A percentile compares a stretch with the other conserved stretches of the same genome.
Conservation (phyloP, 2,888 invertebrate species). For the Tortricodes alternella region DNA sequence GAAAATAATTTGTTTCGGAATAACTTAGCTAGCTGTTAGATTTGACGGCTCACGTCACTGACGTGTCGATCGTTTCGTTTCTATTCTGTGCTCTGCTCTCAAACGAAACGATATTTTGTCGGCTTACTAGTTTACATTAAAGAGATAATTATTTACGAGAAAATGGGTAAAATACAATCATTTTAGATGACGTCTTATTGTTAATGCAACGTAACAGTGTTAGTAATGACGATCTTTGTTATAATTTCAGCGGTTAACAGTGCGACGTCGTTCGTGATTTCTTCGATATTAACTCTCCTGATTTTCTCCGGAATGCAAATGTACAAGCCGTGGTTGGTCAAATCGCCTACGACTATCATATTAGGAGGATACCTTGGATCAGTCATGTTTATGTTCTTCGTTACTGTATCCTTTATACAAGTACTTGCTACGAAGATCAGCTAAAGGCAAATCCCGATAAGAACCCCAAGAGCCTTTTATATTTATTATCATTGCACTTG, state of each 20-base stretch:
- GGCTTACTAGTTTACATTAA: background rate
- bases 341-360: slow-evolving; percentile 92
- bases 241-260: slow-evolving; percentile 86
- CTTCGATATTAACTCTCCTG: slow-evolving; percentile 90
- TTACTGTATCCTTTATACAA: slow-evolving; percentile 88
- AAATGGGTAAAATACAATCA: slow-evolving; percentile 13
- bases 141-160: background rate
- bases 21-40: no score
- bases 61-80: background rate
- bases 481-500: no score
- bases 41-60: background rate
- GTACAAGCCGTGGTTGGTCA: slow-evolving; percentile 90
- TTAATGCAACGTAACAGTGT: background rate
- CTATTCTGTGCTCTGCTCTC: background rate
- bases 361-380: slow-evolving; percentile 95
- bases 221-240: slow-evolving; percentile 25
- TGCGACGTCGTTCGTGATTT: slow-evolving; percentile 89
- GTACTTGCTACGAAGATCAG: no score
- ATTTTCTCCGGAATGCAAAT: slow-evolving; percentile 97
- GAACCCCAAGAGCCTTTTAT: no score
- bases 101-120: slow-evolving; percentile 4
- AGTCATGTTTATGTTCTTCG: slow-evolving; percentile 90
- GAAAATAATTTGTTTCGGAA: no score
- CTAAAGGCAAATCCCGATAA: no score
- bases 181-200: background rate